Evolutionary conservation across 2,797 vertebrate genomes (phyloP), one percentile per base, ranked within the genome.

Genomic region (Hoplostethus atlanticus): DNA sequence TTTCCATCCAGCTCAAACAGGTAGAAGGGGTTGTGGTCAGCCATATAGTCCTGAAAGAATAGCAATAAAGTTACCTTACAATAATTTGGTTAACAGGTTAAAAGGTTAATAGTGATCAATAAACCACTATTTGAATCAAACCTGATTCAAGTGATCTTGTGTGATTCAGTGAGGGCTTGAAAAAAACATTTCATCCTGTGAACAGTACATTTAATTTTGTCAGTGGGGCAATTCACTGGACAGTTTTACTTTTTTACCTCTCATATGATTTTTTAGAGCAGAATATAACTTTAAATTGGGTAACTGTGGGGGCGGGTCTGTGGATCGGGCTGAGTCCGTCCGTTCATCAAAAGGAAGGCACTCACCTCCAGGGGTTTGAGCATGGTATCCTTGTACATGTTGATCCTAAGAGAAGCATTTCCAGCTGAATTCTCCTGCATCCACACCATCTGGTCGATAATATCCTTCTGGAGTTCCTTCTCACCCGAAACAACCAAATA

Each of bases 1-100:
- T 94, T 96, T 92, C 97, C 98, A 89, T 99, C 95, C 55, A 99
- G 83, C 80, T 99, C 96, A 87, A 99, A 92, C 59, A 97, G 84
- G 76, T 91, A 94, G 0, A 94, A 89, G 2, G 94, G 93, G 82
- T 96, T 91, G 13, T 96, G 96, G 21, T 92, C 89, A 66, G 90
- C 85, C 93, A 98, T 96, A 73, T 96, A 92, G 67, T 96, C 94
- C 98, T 99, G 68, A 12, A 77, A 71, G 81, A 80, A 40, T 47
- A 25, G 56, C 28, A 34, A 44, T 30, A 0, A 52, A 64, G 17
- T 46, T 9, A n/a, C 50, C 2, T n/a, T 25, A 34, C 1, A 38
- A 40, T 46, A 46, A 11, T 57, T 5, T 58, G 5, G 6, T 16
- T 51, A 38, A 52, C 28, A 28, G 28, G 28, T 28, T 28, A 28